These are phyloP conservation scores for Aquatica leii DNA, from an alignment of 2,888 invertebrate genomes.

Conservation along the genomic window DNA sequence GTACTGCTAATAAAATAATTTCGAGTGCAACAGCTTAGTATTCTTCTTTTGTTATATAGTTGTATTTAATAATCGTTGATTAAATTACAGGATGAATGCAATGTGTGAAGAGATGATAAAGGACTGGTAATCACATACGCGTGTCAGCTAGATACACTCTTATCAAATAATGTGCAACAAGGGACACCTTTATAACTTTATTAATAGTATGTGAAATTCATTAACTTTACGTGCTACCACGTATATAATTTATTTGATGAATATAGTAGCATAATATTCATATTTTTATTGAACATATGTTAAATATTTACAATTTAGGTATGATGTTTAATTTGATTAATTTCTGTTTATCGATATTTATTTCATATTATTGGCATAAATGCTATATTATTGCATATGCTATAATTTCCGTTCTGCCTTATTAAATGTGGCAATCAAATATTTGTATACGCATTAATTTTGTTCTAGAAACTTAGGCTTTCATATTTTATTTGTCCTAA, in stretches of 20 bases:
- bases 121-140: conserved; percentile 54
- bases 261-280: conserved; percentile 37
- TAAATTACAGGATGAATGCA: conserved; percentile 43
- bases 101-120: conserved; percentile 55
- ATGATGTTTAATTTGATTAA: too few species aligned
- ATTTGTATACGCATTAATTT: too few species aligned
- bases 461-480: too few species aligned
- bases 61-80: conserved; percentile 27
- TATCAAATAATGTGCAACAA: conserved; percentile 57
- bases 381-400: conserved; percentile 6
- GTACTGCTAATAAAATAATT: not conserved
- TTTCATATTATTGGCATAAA: too few species aligned
- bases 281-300: too few species aligned
- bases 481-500: too few species aligned
- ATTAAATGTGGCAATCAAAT: too few species aligned
- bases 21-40: not conserved
- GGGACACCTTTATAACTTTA: conserved; percentile 55
- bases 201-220: conserved; percentile 55
- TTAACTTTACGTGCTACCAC: conserved; percentile 51
- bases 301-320: too few species aligned
- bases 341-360: too few species aligned
- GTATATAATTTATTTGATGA: conserved; percentile 50
- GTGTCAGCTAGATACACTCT: conserved; percentile 56
- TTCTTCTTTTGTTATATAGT: not conserved
- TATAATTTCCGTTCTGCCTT: not conserved